Base-by-base conservation (phyloP, 2,797 vertebrate genomes). In the Bufotes viridis region DNA sequence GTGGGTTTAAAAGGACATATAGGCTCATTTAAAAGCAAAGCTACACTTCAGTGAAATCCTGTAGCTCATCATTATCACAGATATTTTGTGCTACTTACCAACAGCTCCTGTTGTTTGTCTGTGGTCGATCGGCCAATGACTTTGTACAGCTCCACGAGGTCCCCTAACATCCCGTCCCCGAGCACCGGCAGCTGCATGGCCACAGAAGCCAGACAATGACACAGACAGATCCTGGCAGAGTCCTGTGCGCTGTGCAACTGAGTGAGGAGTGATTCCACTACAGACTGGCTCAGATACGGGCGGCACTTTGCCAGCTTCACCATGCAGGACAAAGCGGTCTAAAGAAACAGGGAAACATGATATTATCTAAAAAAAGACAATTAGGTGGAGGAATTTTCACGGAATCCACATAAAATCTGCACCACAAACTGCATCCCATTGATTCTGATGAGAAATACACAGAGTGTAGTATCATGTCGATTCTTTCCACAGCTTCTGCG, bases 141-240 rank as follows among this genome's bases (percentile, higher is more conserved):
- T 90, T 95, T 95, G 92, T 97, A 98, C 76, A 99, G 96, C 79
- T 98, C 98, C 93, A 99, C 94, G 4, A 99, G 94, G 92, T 99
- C 97, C 84, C 97, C 97, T 63, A 99, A 96, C 95, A 99, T 99
- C 10, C 97, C 97, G 7, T 99, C 97, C 0, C 97, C 98, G 89
- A 99, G 85, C 84, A 99, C 97, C 0, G 98, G 98, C 91, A 98
- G 94, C 93, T 98, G 97, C 93, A 97, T 97, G 91, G 98, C 97
- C 20, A 99, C 97, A 91, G 98, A 97, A 0, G 98, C 96, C 87
- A 99, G 92, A 81, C 97, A 97, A 85, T 99, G 98, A 92, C 97
- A 99, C 95, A 99, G 96, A 84, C 96, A 96, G 34, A 98, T 96
- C 7, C 96, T 94, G 0, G 97, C 97, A 1, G 93, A 90, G 49